Conservation (phyloP, 2,797 vertebrate genomes). For the Takifugu ocellatus region DNA sequence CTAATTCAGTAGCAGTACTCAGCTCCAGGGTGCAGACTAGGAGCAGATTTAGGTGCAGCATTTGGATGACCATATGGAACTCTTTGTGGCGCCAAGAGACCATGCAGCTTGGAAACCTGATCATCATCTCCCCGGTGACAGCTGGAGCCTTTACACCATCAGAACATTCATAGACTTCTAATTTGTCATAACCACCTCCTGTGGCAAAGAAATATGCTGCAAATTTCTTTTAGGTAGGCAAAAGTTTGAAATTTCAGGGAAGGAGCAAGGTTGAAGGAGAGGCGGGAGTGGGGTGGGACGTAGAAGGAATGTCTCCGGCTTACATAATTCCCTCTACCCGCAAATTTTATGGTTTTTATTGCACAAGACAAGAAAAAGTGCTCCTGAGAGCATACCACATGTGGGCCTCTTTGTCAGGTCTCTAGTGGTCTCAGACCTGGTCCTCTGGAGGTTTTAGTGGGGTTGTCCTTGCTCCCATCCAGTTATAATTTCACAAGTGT, state of each 20-base stretch:
- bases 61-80: slow-evolving; percentile 99
- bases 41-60: slow-evolving; percentile 89
- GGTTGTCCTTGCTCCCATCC: slow-evolving; percentile 27
- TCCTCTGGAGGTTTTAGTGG: slow-evolving; percentile 29
- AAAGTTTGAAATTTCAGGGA: slow-evolving; percentile 72
- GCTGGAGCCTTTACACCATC: slow-evolving; percentile 99
- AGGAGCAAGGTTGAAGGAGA: slow-evolving; percentile 19
- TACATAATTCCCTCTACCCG: slow-evolving; percentile 27
- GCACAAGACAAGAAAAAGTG: not conserved
- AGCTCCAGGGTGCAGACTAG: slow-evolving; percentile 73
- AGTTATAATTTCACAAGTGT: slow-evolving; percentile 51
- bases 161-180: slow-evolving; percentile 99
- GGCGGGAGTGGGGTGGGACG: slow-evolving; percentile 13
- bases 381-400: not conserved
- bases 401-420: slow-evolving; percentile 10
- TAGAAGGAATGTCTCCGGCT: slow-evolving; percentile 18
- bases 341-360: slow-evolving; percentile 3
- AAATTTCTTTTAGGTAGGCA: slow-evolving; percentile 81
- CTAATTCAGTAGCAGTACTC: slow-evolving; percentile 68
- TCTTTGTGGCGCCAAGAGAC: slow-evolving; percentile 94
- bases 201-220: slow-evolving; percentile 99
- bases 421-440: slow-evolving; percentile 13
- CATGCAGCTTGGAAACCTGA: slow-evolving; percentile 98
- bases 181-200: slow-evolving; percentile 99
- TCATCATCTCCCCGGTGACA: slow-evolving; percentile 98